phyloP scores from a whole-genome alignment of 2,113 vertebrate genomes.

The Progne subis region DNA sequence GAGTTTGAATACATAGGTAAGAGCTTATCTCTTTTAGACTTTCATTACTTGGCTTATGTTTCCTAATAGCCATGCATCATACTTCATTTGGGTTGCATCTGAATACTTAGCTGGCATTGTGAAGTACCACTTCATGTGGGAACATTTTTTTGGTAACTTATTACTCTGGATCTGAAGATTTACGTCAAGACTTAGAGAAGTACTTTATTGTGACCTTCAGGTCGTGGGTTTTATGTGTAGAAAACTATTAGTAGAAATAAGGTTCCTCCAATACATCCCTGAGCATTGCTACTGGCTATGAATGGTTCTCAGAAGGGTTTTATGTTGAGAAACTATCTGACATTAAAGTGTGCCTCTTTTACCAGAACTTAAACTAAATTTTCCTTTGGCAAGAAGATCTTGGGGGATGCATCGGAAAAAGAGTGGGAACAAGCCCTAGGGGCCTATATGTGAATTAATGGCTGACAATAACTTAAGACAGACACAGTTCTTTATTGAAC shows the following conservation, averaged over 20 bases:
- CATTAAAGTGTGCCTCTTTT: constrained; percentile 9
- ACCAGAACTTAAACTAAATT: constrained; percentile 53
- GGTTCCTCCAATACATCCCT: not conserved
- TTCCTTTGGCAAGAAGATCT: constrained; percentile 41
- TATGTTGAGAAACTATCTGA: constrained; percentile 17
- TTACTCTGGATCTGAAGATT: not conserved
- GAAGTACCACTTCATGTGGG: not conserved
- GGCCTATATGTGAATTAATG: constrained; percentile 54
- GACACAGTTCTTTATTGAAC: constrained; percentile 49
- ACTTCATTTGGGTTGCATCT: not conserved
- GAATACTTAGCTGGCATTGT: not conserved
- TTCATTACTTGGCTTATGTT: not conserved
- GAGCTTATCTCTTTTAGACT: constrained; percentile 48
- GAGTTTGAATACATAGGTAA: constrained; percentile 99
- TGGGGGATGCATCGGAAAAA: not conserved
- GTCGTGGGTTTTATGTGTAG: constrained; percentile 10
- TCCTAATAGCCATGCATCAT: not conserved
- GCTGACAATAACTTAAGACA: constrained; percentile 61
- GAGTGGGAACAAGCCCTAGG: constrained; percentile 26
- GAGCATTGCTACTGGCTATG: constrained; percentile 14
- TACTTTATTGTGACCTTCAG: not conserved
- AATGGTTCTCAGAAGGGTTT: constrained; percentile 46
- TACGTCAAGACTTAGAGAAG: not conserved
- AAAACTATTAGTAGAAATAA: constrained; percentile 24
- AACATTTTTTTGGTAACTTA: not conserved